These are phyloP conservation scores for Cheilinus undulatus DNA, from an alignment of 2,113 vertebrate genomes.

Conservation along the genomic window DNA sequence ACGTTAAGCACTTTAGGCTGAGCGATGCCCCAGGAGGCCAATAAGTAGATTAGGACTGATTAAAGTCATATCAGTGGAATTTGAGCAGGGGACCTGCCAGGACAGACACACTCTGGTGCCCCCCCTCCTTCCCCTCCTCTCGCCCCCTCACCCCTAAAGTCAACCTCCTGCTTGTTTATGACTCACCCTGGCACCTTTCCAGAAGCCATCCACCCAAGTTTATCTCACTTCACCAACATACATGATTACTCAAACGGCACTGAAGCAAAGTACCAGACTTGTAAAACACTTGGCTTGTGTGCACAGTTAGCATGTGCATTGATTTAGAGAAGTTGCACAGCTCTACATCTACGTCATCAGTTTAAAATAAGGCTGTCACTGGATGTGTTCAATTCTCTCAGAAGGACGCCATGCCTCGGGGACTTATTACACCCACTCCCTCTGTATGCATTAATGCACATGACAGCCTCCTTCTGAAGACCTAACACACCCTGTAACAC, in stretches of 20 bases:
- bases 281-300: conserved; percentile 23
- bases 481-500: conserved; percentile 33
- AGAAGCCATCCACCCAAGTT: conserved; percentile 79
- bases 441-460: conserved; percentile 51
- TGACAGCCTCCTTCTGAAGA: conserved; percentile 41
- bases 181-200: conserved; percentile 78
- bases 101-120: conserved; percentile 74
- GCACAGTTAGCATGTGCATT: conserved; percentile 38
- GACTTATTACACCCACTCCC: conserved; percentile 76
- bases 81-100: conserved; percentile 83
- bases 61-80: conserved; percentile 87
- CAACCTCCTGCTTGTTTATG: conserved; percentile 74
- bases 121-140: conserved; percentile 47
- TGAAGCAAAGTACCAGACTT: background rate
- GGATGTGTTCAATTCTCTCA: conserved; percentile 72
- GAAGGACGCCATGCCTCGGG: conserved; percentile 71
- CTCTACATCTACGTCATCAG: conserved; percentile 67
- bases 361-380: conserved; percentile 55
- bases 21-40: conserved; percentile 81
- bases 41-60: conserved; percentile 89
- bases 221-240: conserved; percentile 69
- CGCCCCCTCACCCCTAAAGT: conserved; percentile 57
- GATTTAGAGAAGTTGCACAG: conserved; percentile 64
- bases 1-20: conserved; percentile 83
- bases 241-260: conserved; percentile 32